Base-by-base conservation (phyloP, 2,888 invertebrate genomes). In the Heteromyza rotundicornis region DNA sequence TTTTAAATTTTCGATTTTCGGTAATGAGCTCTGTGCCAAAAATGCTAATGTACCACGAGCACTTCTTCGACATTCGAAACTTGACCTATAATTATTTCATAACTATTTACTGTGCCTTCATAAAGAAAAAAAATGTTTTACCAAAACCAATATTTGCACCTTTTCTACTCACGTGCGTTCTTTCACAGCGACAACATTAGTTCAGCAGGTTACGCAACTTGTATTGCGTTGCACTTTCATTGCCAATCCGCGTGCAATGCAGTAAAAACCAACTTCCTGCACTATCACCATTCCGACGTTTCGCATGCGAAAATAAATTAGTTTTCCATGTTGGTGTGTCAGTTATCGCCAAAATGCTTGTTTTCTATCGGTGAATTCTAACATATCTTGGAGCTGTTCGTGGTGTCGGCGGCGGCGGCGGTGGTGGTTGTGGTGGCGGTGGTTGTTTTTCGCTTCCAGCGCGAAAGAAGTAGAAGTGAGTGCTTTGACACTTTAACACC, bases 291-390 rank as follows among this genome's bases (percentile, higher is more conserved):
- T n/a, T 5, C 32, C 32, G 32, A 12, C 32, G 12, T 32, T 14
- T 68, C 61, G 69, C 67, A 64, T 74, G 73, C 62, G 66, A 68
- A 75, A 71, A 76, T 80, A 80, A 80, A 80, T 80, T 80, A 80
- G 81, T 81, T 80, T 80, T 81, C 68, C 81, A 78, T 80, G 81
- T 80, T 76, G 71, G 70, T 71, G 73, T 80, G 80, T 79, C 80
- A 77, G 72, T 76, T 79, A 74, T 74, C 80, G 77, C 75, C 74
- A 60, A 54, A 27, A 22, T 66, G 64, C 67, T 65, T 69, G 67
- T 69, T 66, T 67, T 66, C 65, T 67, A 69, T 67, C 68, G 63
- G 54, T 54, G 62, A 67, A 66, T 64, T 66, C 61, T 56, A 56
- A 52, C 19, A 62, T 59, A 50, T n/a, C 51, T 27, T 50, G 5